These are phyloP conservation scores for Saccostrea echinata DNA, from an alignment of 1,140 invertebrate genomes.

Conservation along the genomic window DNA sequence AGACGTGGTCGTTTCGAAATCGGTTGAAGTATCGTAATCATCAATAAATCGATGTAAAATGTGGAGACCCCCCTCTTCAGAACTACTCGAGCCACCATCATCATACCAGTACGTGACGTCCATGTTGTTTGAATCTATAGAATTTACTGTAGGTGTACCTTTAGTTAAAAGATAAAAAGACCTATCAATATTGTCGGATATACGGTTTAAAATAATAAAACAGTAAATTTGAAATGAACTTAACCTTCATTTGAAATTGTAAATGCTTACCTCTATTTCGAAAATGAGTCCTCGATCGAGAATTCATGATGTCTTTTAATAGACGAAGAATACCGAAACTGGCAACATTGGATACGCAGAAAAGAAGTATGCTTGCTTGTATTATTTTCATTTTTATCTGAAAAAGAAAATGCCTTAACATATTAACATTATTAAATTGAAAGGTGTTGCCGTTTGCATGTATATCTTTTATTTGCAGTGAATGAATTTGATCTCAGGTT, in stretches of 20 bases:
- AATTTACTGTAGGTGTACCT: neutral
- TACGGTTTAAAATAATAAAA: too few relatives aligned
- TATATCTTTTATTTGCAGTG: neutral
- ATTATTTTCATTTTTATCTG: neutral
- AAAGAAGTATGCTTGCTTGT: neutral
- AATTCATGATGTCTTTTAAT: neutral
- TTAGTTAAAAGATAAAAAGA: neutral
- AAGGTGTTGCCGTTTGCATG: neutral
- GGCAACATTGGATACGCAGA: conserved; percentile 11
- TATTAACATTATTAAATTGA: neutral
- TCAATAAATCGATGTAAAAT: neutral
- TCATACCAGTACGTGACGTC: neutral
- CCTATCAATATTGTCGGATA: too few relatives aligned
- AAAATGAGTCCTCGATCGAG: neutral
- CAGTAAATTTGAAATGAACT: too few relatives aligned
- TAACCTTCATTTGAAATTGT: too few relatives aligned
- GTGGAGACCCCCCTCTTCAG: neutral
- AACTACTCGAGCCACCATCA: neutral
- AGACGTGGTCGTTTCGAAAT: neutral
- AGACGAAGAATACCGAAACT: neutral
- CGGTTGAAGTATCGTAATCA: neutral
- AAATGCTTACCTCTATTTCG: neutral
- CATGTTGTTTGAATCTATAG: neutral
- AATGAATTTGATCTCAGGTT: neutral
- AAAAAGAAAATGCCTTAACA: neutral